Evolutionary conservation across 2,113 vertebrate genomes (phyloP).

Genomic region (Bolborhynchus lineola): DNA sequence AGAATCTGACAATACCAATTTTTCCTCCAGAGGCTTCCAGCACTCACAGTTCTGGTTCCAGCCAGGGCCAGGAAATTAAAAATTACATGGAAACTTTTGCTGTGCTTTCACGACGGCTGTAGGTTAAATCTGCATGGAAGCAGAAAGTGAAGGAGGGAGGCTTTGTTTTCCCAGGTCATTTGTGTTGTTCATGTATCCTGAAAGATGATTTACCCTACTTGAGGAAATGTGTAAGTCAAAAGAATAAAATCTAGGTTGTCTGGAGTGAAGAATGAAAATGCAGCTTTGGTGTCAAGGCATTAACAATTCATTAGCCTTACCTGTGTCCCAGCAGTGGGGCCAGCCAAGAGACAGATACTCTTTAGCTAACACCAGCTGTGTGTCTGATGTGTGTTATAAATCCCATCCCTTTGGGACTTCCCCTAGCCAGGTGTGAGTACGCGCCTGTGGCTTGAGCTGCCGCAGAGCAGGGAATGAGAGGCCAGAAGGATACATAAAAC

Average conservation of each 20-base stretch:
- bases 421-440: neutral
- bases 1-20: constrained; percentile 56
- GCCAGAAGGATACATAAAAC: neutral
- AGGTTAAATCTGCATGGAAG: neutral
- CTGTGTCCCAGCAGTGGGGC: neutral
- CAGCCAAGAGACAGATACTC: neutral
- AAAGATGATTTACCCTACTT: neutral
- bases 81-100: constrained; percentile 11
- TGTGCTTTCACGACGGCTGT: neutral
- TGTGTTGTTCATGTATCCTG: neutral
- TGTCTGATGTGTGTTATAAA: neutral
- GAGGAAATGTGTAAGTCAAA: neutral
- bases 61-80: constrained; percentile 56
- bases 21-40: constrained; percentile 18
- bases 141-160: neutral
- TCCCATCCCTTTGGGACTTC: neutral
- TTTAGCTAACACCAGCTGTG: neutral
- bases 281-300: neutral
- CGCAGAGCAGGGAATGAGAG: neutral
- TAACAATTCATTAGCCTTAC: constrained; percentile 36
- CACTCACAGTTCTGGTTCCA: constrained; percentile 11
- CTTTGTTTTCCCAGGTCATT: neutral
- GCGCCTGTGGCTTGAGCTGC: neutral
- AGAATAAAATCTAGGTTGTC: neutral
- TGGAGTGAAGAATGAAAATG: neutral